phyloP scores from a whole-genome alignment of 2,888 invertebrate genomes.

The Agriotes lineatus region DNA sequence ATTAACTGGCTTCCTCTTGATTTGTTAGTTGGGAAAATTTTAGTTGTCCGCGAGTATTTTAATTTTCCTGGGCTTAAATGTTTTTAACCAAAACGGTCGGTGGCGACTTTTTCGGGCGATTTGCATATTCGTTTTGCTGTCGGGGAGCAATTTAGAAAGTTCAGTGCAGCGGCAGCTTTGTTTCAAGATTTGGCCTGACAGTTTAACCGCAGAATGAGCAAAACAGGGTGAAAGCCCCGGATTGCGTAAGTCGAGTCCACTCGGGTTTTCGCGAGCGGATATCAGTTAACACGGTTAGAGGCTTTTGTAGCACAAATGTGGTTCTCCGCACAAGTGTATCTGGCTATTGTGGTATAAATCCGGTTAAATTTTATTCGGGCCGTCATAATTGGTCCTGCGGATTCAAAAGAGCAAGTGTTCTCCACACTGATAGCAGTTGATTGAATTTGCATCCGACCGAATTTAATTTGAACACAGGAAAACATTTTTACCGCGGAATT shows the following conservation, averaged over 20 bases:
- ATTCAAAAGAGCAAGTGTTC: slow-evolving; percentile 22
- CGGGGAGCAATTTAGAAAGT: background rate
- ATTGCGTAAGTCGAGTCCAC: slow-evolving; percentile 20
- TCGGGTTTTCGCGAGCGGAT: slow-evolving; percentile 16
- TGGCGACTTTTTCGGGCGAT: background rate
- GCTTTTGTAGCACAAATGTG: slow-evolving; percentile 16
- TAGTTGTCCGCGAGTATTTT: too few relatives aligned
- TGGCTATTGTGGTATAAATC: slow-evolving; percentile 16
- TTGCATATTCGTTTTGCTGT: slow-evolving; percentile 12
- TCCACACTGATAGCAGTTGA: slow-evolving; percentile 22
- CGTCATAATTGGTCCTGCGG: slow-evolving; percentile 8
- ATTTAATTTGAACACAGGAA: slow-evolving; percentile 30
- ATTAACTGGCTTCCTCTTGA: too few relatives aligned
- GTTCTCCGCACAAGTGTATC: slow-evolving; percentile 18
- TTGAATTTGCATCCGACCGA: slow-evolving; percentile 28
- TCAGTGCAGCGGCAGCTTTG: background rate
- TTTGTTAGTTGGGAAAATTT: too few relatives aligned
- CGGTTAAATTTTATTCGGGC: slow-evolving; percentile 21
- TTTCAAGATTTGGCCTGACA: slow-evolving; percentile 8
- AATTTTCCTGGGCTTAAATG: too few relatives aligned
- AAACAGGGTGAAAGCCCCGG: slow-evolving; percentile 12
- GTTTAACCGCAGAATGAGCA: slow-evolving; percentile 6
- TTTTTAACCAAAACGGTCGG: background rate
- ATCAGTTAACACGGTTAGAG: slow-evolving; percentile 23
- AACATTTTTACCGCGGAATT: slow-evolving; percentile 37